phyloP scores from a whole-genome alignment of 2,797 vertebrate genomes.

The Crypturellus tataupa region DNA sequence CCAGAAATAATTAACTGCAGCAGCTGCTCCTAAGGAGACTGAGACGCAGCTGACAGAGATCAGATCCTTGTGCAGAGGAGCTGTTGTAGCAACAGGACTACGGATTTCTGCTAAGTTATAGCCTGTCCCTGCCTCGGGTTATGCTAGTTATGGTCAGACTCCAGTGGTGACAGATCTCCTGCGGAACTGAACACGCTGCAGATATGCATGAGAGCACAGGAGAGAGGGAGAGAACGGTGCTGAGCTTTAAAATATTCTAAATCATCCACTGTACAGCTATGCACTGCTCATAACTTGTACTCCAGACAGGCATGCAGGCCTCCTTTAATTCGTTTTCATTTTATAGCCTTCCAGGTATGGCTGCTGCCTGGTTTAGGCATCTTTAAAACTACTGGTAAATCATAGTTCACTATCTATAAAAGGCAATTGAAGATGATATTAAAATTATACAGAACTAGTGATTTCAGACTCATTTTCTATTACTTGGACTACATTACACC shows the following conservation, averaged over 20 bases:
- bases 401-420: background rate
- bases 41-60: background rate
- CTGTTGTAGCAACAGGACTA: background rate
- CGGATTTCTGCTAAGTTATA: conserved; percentile 34
- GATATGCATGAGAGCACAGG: background rate
- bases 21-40: background rate
- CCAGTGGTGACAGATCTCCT: conserved; percentile 12
- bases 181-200: conserved; percentile 8
- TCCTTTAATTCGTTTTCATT: conserved; percentile 16
- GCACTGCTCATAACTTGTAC: conserved; percentile 35
- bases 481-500: background rate
- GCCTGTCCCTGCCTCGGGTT: background rate
- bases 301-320: conserved; percentile 41
- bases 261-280: conserved; percentile 39
- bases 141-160: background rate
- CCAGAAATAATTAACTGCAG: background rate
- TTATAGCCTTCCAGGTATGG: conserved; percentile 37
- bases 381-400: conserved; percentile 45
- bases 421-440: background rate
- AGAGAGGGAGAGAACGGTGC: background rate
- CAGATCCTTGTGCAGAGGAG: background rate
- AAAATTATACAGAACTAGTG: background rate
- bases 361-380: conserved; percentile 41
- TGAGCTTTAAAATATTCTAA: conserved; percentile 47
- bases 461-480: background rate